Evolutionary conservation across 2,888 invertebrate species (phyloP).

Genomic region (Heliconius ismenius): DNA sequence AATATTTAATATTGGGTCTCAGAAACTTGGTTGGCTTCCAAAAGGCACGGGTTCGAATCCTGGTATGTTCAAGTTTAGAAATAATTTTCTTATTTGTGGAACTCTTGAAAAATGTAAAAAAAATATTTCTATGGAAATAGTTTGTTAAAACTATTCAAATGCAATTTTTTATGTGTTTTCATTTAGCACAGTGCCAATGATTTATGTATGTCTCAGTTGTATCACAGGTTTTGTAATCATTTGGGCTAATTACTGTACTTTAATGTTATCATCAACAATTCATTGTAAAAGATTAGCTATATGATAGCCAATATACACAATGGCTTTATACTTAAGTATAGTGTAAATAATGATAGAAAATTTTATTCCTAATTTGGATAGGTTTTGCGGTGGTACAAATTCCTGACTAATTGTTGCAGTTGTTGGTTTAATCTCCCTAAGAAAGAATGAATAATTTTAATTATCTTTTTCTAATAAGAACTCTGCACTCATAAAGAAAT

Average conservation of each 20-base stretch:
- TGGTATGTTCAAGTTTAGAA: too few species aligned
- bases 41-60: too few species aligned
- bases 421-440: not conserved
- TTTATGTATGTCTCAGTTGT: not conserved
- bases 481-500: too few species aligned
- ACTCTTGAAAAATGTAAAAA: not conserved
- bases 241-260: conserved; percentile 25
- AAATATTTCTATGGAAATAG: not conserved
- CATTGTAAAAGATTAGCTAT: conserved; percentile 23
- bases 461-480: not conserved
- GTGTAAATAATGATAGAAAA: not conserved
- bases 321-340: not conserved
- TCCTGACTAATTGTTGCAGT: not conserved
- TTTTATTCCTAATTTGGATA: not conserved
- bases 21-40: too few species aligned
- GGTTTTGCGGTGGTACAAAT: not conserved
- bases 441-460: not conserved
- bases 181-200: not conserved
- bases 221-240: conserved; percentile 31
- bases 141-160: not conserved
- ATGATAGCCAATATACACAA: conserved; percentile 2
- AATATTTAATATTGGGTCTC: too few species aligned
- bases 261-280: conserved; percentile 15
- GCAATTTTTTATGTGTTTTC: not conserved
- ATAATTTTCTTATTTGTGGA: too few species aligned